These are phyloP conservation scores for Diploscapter pachys DNA, from an alignment of 1,140 invertebrate species.

Conservation along the genomic window DNA sequence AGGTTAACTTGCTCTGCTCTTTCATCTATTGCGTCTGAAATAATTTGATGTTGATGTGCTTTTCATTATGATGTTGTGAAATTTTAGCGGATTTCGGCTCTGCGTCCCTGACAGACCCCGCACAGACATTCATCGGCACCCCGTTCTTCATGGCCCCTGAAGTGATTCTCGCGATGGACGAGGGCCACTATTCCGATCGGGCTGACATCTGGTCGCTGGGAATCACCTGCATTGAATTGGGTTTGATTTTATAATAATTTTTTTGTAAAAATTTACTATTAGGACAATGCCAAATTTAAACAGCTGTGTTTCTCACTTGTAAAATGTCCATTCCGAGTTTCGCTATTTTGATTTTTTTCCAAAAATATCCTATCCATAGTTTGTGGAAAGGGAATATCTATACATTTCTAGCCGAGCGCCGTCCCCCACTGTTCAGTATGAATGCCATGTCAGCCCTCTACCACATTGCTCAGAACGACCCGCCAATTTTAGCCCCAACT, in stretches of 20 bases:
- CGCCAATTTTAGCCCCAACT: constrained; percentile 71
- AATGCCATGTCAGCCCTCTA: constrained; percentile 99
- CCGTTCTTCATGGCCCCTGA: constrained; percentile 95
- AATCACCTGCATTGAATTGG: constrained; percentile 97
- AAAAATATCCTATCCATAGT: not conserved
- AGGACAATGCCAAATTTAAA: not conserved
- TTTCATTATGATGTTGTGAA: too few species aligned
- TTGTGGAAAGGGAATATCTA: not conserved
- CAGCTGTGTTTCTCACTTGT: too few species aligned
- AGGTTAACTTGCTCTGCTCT: too few species aligned
- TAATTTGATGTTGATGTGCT: too few species aligned
- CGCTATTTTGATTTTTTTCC: not conserved
- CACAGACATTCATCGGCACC: constrained; percentile 99
- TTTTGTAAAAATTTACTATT: not conserved
- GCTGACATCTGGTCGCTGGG: constrained; percentile 84
- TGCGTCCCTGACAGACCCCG: constrained; percentile 90
- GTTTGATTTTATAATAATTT: constrained; percentile 57
- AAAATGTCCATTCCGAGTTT: too few species aligned
- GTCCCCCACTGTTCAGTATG: constrained; percentile 99
- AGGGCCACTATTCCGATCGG: constrained; percentile 98
- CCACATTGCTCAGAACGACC: constrained; percentile 98
- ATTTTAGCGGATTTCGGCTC: constrained; percentile 81
- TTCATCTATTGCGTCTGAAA: too few species aligned
- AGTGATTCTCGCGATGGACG: constrained; percentile 99
- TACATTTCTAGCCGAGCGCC: constrained; percentile 75